Conservation (phyloP, 2,113 vertebrate genomes). For the Ailurus styani region DNA sequence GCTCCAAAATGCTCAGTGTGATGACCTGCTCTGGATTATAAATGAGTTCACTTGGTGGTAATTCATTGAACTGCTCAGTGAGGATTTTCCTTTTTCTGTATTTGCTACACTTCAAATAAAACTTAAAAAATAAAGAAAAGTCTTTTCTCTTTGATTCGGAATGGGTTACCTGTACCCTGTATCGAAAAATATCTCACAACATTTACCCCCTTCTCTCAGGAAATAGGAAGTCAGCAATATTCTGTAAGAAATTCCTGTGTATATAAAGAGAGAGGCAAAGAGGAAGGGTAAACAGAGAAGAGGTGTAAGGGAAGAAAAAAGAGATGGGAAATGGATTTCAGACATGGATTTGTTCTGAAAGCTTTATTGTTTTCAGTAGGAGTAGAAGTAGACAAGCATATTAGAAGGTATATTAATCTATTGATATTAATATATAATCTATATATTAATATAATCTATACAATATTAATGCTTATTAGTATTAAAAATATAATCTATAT, state of each 20-base stretch:
- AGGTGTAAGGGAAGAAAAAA: neutral
- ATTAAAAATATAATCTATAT: too few relatives aligned
- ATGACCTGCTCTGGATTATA: neutral
- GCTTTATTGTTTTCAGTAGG: neutral
- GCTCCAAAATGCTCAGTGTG: neutral
- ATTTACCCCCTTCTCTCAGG: neutral
- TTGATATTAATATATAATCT: too few relatives aligned
- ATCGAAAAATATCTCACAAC: neutral
- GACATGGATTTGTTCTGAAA: neutral
- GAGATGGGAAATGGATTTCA: neutral
- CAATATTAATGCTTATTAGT: too few relatives aligned
- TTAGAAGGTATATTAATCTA: neutral
- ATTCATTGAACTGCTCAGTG: neutral
- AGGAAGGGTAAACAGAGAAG: neutral
- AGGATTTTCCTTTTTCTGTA: neutral
- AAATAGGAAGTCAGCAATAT: neutral
- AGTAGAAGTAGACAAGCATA: neutral
- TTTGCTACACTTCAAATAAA: neutral
- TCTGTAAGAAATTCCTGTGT: neutral
- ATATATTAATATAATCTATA: too few relatives aligned
- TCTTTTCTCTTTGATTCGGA: neutral
- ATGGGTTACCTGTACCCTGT: neutral
- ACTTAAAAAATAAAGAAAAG: neutral
- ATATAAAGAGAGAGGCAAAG: neutral
- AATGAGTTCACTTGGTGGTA: too few relatives aligned